Base-by-base conservation (phyloP, 1,140 invertebrate species). In the Spodoptera frugiperda region DNA sequence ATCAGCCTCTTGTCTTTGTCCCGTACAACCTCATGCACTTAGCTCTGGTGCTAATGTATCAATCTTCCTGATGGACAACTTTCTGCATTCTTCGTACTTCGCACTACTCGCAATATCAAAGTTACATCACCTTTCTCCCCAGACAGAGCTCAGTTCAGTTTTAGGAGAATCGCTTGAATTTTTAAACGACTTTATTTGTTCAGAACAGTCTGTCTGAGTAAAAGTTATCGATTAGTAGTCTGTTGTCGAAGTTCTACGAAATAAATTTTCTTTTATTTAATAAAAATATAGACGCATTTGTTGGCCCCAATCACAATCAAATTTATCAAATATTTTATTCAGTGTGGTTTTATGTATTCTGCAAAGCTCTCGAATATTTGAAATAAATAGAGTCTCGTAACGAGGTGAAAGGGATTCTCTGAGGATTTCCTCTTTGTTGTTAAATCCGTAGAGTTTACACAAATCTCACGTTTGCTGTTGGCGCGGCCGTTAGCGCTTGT, bases 41-140 rank as follows among this genome's bases (percentile, higher is more conserved):
- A 51, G 30, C 44, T 51, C 25, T 76, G 63, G 79, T 76, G 76
- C 83, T 78, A 85, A 82, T 76, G 78, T 84, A 83, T 82, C 87
- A 89, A 87, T 90, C 84, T 86, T 74, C 71, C 78, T 88, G 82
- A 88, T 87, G 85, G 76, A 54, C 17, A 71, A 55, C 19, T 53
- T 46, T 68, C 14, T 19, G 15, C 44, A 51, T 19, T 15, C 17
- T 15, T 71, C 54, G 49, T 11, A 11, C 17, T 15, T 71, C 54
- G 49, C 5, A 11, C 59, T n/a, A 68, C 67, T 53, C 44, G 49
- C 33, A 72, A 67, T 72, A 46, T 53, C 65, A 17, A 53, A 33
- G 53, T 68, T 51, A 61, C 54, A 65, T 46, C 15, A 61, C 57
- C 25, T n/a, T 8, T 11, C n/a, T 12, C n/a, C 33, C 59, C 44